A percentile compares a stretch with the other conserved stretches of the same genome.
phyloP scores from a whole-genome alignment of 2,797 vertebrate species.

The Lerista edwardsae region DNA sequence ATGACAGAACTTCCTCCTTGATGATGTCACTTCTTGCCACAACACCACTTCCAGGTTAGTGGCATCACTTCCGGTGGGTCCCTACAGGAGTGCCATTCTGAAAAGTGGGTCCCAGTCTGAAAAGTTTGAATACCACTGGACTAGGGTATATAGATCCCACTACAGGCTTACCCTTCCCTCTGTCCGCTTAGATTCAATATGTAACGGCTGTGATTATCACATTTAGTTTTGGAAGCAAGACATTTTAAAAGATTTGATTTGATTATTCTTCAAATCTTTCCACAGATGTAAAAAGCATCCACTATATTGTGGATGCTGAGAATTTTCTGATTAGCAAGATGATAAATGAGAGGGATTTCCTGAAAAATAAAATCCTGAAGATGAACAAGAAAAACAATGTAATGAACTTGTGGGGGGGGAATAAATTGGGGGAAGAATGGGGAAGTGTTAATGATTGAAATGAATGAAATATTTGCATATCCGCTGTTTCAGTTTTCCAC shows the following conservation, averaged over 20 bases:
- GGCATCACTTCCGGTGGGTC: no score
- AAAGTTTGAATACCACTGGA: no score
- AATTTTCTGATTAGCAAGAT: neutral
- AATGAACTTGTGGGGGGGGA: no score
- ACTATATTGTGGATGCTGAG: neutral
- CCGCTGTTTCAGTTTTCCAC: no score
- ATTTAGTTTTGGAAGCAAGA: neutral
- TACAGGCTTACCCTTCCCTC: neutral
- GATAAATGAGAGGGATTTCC: neutral
- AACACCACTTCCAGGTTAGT: no score
- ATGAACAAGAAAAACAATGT: neutral
- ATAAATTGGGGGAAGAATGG: neutral
- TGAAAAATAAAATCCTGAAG: neutral
- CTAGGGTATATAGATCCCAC: neutral
- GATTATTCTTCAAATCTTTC: neutral
- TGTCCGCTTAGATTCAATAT: neutral
- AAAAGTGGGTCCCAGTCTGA: no score
- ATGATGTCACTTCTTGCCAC: no score
- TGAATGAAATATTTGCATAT: neutral
- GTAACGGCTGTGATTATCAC: neutral
- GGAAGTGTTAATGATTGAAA: neutral
- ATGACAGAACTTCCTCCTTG: no score
- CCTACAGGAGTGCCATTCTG: no score
- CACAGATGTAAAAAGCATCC: neutral
- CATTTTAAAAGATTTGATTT: neutral